Evolutionary conservation across 2,113 vertebrate species (phyloP), one percentile per base, ranked within the genome.

Genomic region (Brachirus orientalis): DNA sequence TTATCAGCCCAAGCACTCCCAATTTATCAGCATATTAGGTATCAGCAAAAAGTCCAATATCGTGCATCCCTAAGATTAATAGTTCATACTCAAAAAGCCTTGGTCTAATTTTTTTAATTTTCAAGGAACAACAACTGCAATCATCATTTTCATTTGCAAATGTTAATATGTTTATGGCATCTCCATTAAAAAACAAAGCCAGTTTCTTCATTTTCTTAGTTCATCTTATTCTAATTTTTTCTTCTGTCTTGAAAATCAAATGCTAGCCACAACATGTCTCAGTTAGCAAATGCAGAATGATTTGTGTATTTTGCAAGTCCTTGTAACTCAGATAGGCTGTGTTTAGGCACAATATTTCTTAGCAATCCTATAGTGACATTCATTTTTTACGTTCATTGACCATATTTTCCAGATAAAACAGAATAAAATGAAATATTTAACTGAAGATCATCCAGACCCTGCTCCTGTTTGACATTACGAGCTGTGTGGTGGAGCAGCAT

Each of bases 381-480:
- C 1, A 11, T 37, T 59, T 33, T 66, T 3, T 3, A 40, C 33
- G 28, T 62, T 6, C 54, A 37, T 20, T 14, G 28, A 16, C 59
- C 45, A 20, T 50, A 62, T 62, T 71, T 59, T 65, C 43, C 38
- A 58, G 38, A 47, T 8, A 18, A 53, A 20, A 7, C 5, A 37
- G 62, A 69, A 66, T 56, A 52, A 11, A 47, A 37, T 78, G 22
- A 40, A 81, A 68, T 60, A 70, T 68, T 64, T 20, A 38, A 65
- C 59, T 52, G 52, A 47, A 47, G 37, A 59, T 17, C 33, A 37
- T 45, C 52, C 37, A 54, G 63, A 77, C 59, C 56, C 59, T 9
- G 52, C 69, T 82, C 43, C 78, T 79, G 70, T 67, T 85, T 74
- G 75, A 80, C 76, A 73, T 76, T 61, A 67, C 4, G 52, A 74